Conservation (phyloP, 2,797 vertebrate genomes). For the Myripristis jacobus region DNA sequence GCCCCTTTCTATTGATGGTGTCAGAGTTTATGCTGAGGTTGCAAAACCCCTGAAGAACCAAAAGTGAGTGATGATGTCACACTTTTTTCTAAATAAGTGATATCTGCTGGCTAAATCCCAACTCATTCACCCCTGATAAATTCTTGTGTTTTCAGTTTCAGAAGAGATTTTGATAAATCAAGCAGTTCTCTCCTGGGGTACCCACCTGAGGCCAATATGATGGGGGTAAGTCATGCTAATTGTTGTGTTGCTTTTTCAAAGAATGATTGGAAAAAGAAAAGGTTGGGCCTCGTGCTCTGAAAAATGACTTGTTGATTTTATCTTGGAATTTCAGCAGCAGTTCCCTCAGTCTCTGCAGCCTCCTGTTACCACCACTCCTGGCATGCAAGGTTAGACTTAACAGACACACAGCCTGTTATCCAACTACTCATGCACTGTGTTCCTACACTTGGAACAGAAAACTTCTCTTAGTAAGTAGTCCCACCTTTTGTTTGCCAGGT, state of each 20-base stretch:
- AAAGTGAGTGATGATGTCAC: conserved; percentile 71
- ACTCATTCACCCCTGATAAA: background rate
- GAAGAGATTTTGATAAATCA: conserved; percentile 79
- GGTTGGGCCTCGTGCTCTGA: background rate
- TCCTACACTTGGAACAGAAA: background rate
- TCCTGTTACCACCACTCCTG: conserved; percentile 48
- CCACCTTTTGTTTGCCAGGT: conserved; percentile 51
- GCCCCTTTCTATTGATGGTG: conserved; percentile 92
- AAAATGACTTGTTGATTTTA: conserved; percentile 8
- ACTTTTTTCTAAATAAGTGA: background rate
- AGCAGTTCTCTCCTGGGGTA: conserved; percentile 77
- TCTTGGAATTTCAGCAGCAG: conserved; percentile 34
- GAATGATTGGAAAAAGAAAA: background rate
- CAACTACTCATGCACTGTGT: background rate
- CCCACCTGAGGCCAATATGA: conserved; percentile 72
- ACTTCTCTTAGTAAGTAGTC: background rate
- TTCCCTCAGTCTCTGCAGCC: conserved; percentile 56
- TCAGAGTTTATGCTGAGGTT: conserved; percentile 93
- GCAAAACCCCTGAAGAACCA: conserved; percentile 88
- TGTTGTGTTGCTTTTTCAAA: background rate
- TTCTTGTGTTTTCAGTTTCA: conserved; percentile 67
- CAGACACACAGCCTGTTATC: background rate
- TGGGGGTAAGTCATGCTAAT: conserved; percentile 66
- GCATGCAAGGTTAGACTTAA: conserved; percentile 66
- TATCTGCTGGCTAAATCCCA: background rate